Evolutionary conservation across 2,888 invertebrate species (phyloP), one percentile per base, ranked within the genome.

Genomic region (Heteromurus nitidus): DNA sequence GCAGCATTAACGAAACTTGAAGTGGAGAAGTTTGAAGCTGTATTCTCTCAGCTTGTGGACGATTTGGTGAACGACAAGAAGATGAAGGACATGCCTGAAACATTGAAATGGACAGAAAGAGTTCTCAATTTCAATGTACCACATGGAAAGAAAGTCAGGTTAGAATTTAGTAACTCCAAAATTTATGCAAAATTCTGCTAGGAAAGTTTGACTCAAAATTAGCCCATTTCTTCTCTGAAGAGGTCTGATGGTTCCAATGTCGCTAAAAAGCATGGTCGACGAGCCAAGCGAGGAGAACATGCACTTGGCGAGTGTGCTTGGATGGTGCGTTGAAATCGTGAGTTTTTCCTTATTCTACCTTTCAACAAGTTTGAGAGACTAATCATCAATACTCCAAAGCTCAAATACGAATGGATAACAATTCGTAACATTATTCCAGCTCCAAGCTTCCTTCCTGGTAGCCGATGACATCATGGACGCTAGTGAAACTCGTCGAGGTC

Each of bases 291-390:
- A 94, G 0, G 95, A 95, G 86, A 95, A 95, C 87, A 89, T 96
- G 47, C 92, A 93, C 86, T 89, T 93, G 80, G 95, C 96, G 0
- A 93, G 95, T 86, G 93, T 96, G 87, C 91, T 98, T 89, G 98
- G 97, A 84, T 98, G 98, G 97, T 96, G 96, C 89, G 92, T 95
- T 5, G 98, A 98, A 93, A 92, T 97, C 94, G 97, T 98, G 89
- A 91, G 92, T 90, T 64, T 18, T 11, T 50, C 3, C 24, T 24
- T 36, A 18, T 5, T 28, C 9, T 58, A 31, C 28, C 18, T n/a
- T 53, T 55, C 18, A 55, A 65, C 13, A 36, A 30, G 36, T 36
- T 36, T 36, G 47, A n/a, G 36, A 9, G 13, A 36, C 24, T 22
- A 22, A 55, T 22, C 5, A 11, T 55, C 20, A 18, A n/a, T 55